These are phyloP conservation scores for Trichogramma pretiosum DNA, from an alignment of 1,140 invertebrate genomes.

Conservation along the genomic window DNA sequence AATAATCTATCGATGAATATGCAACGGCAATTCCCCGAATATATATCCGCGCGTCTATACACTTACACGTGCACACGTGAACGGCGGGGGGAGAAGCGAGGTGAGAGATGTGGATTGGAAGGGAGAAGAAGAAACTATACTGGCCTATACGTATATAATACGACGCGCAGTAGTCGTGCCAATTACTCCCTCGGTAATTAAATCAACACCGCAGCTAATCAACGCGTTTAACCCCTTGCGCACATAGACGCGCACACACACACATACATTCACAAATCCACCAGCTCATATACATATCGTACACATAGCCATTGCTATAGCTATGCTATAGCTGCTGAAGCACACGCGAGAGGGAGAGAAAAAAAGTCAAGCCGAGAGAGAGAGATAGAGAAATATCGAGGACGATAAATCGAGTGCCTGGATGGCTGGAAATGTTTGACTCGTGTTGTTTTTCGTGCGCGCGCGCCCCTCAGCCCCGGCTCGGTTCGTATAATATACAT, in stretches of 20 bases:
- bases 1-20: constrained; percentile 34
- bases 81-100: background rate
- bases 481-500: no score
- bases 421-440: no score
- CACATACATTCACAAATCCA: background rate
- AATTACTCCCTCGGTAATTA: constrained; percentile 40
- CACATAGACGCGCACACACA: background rate
- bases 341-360: no score
- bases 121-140: constrained; percentile 13
- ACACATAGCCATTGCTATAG: no score
- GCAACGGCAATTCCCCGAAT: constrained; percentile 22
- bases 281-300: no score
- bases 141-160: no score
- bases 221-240: constrained; percentile 24
- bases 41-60: background rate
- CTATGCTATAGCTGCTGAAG: no score
- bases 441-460: no score
- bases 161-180: constrained; percentile 29
- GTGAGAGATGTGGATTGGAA: constrained; percentile 7
- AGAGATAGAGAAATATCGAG: no score
- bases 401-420: no score
- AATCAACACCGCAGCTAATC: constrained; percentile 40
- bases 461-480: no score
- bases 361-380: no score
- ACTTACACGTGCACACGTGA: background rate